These are phyloP conservation scores for Conger conger DNA, from an alignment of 2,113 vertebrate species.

Conservation along the genomic window DNA sequence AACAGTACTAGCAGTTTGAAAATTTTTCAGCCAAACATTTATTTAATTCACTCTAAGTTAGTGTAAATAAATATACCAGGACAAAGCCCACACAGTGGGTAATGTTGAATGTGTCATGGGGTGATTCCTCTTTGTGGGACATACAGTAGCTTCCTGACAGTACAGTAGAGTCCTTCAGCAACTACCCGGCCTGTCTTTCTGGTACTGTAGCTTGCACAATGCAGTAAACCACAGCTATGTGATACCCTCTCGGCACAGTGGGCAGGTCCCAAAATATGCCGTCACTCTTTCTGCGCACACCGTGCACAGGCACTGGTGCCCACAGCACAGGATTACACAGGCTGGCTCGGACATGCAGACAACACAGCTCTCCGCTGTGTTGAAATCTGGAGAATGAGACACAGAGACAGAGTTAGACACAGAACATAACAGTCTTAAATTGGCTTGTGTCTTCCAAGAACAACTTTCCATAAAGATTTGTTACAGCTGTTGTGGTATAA, in stretches of 20 bases:
- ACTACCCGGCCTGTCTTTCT: background rate
- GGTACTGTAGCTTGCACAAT: background rate
- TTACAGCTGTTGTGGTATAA: background rate
- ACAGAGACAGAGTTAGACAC: background rate
- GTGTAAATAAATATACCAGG: background rate
- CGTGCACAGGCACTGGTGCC: constrained; percentile 64
- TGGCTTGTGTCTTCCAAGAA: background rate
- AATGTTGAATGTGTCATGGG: background rate
- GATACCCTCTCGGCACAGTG: constrained; percentile 58
- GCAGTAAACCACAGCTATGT: background rate
- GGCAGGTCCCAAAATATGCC: constrained; percentile 55
- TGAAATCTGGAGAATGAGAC: constrained; percentile 26
- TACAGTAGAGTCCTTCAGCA: background rate
- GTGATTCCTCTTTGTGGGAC: background rate
- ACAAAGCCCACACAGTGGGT: background rate
- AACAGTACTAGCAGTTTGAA: background rate
- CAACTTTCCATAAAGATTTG: background rate
- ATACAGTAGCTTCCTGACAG: too few relatives aligned
- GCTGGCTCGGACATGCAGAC: constrained; percentile 51
- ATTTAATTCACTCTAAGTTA: too few relatives aligned
- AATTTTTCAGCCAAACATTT: too few relatives aligned
- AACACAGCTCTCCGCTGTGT: constrained; percentile 42
- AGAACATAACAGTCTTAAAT: background rate
- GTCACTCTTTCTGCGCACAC: constrained; percentile 41
- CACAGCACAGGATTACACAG: constrained; percentile 50